These are phyloP conservation scores for Pachyramphus minor DNA, from an alignment of 2,113 vertebrate species.

Conservation along the genomic window DNA sequence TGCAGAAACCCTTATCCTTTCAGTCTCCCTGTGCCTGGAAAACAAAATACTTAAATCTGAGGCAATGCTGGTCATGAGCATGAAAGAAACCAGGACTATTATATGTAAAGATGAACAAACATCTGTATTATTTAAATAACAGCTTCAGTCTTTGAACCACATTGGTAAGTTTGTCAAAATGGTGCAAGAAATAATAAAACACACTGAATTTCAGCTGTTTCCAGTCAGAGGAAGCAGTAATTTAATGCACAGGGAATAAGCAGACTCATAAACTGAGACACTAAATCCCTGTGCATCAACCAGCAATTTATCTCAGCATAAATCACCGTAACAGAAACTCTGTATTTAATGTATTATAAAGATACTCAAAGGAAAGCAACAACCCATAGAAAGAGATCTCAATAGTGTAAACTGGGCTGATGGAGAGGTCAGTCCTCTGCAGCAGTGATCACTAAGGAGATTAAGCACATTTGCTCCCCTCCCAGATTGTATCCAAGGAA, in stretches of 20 bases:
- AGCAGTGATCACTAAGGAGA: not conserved
- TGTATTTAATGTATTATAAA: not conserved
- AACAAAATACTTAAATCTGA: not conserved
- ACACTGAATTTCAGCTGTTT: not conserved
- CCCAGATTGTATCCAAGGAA: not conserved
- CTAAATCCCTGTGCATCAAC: not conserved
- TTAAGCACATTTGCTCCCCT: not conserved
- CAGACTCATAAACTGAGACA: not conserved
- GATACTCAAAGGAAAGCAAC: not conserved
- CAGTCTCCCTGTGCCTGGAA: not conserved
- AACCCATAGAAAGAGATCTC: not conserved
- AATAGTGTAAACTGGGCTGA: not conserved
- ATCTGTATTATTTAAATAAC: constrained; percentile 10
- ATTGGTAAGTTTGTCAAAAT: not conserved
- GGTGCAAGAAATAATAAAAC: not conserved
- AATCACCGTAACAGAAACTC: not conserved
- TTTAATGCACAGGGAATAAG: not conserved
- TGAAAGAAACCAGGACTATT: constrained; percentile 22
- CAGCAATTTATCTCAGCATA: not conserved
- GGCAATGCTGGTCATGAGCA: not conserved
- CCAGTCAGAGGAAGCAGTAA: not conserved
- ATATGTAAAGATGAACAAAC: constrained; percentile 4
- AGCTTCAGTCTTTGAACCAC: not conserved
- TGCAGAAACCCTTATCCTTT: not conserved
- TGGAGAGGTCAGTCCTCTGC: not conserved